These are phyloP conservation scores for Myotis pilosus DNA, from an alignment of 2,797 vertebrate species.

Conservation along the genomic window DNA sequence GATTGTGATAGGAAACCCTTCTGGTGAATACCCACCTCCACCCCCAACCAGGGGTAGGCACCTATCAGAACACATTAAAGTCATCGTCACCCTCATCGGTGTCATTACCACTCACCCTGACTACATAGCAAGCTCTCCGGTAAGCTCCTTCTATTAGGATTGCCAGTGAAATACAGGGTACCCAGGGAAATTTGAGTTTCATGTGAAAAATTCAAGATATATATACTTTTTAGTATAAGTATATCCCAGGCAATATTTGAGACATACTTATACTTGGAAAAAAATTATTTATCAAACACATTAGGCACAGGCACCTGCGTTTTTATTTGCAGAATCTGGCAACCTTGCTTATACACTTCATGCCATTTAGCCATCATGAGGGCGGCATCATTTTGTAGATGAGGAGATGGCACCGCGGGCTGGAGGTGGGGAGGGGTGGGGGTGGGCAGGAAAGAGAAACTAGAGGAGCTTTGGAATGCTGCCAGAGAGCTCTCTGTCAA, in stretches of 20 bases:
- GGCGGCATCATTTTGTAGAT: neutral
- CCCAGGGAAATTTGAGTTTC: neutral
- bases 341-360: rapidly evolving
- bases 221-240: neutral
- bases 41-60: no score
- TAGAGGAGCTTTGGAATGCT: neutral
- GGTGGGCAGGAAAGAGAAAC: neutral
- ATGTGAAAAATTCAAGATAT: neutral
- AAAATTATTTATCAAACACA: neutral
- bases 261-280: neutral
- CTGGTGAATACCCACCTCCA: neutral
- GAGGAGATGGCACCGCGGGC: neutral
- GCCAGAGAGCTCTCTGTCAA: neutral
- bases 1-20: neutral
- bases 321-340: neutral
- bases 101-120: neutral
- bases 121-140: rapidly evolving
- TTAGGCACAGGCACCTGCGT: neutral
- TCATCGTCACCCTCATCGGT: rapidly evolving
- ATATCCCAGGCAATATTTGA: neutral
- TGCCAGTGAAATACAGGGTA: neutral
- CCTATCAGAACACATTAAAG: neutral
- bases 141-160: neutral
- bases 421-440: neutral
- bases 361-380: neutral